Percentiles rank a stretch among this genome's conserved stretches.
Evolutionary conservation across 2,113 vertebrate species (phyloP).

Genomic region (Oncorhynchus mykiss): DNA sequence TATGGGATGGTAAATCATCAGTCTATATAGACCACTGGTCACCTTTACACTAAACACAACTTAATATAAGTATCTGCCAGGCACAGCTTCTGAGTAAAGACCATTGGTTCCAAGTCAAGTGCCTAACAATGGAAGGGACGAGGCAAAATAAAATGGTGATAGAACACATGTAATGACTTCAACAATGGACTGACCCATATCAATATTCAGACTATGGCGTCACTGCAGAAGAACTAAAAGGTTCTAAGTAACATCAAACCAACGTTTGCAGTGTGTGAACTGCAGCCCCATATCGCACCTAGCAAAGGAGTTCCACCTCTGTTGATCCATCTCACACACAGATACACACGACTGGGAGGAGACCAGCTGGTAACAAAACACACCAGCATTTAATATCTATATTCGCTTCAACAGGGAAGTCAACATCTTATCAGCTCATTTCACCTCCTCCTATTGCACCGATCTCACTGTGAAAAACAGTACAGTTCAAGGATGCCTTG

Average conservation of each 20-base stretch:
- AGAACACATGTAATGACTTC: background rate
- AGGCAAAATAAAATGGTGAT: background rate
- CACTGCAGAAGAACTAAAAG: background rate
- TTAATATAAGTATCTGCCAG: too few species aligned
- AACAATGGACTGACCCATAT: conserved; percentile 8
- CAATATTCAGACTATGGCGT: background rate
- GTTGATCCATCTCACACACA: conserved; percentile 8
- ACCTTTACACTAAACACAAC: too few species aligned
- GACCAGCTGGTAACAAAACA: background rate
- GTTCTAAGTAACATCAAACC: background rate
- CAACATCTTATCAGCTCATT: too few species aligned
- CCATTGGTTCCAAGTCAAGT: conserved; percentile 8
- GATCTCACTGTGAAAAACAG: too few species aligned
- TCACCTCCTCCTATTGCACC: too few species aligned
- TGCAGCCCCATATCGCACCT: background rate
- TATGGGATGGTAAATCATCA: background rate
- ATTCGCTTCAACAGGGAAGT: background rate
- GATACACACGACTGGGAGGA: background rate
- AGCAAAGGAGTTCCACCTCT: background rate
- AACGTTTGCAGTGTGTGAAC: conserved; percentile 19
- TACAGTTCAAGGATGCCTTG: too few species aligned
- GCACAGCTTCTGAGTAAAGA: too few species aligned
- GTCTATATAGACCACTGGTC: too few species aligned
- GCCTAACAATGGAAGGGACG: background rate
- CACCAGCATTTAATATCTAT: background rate